A percentile compares a stretch with the other conserved stretches of the same genome.
Conservation (phyloP, 2,113 vertebrate species). For the Arenaria interpres region DNA sequence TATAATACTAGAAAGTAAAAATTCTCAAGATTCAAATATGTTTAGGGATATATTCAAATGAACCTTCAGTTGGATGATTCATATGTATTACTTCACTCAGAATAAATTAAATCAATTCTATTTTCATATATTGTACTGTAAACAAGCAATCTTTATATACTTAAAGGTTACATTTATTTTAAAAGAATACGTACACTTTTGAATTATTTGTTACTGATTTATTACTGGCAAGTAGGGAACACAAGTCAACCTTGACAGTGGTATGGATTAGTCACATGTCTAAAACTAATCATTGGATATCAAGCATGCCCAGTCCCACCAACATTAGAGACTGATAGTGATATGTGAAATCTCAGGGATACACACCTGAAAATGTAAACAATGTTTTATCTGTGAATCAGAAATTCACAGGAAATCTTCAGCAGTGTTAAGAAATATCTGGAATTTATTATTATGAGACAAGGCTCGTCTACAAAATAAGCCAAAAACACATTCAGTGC, state of each 20-base stretch:
- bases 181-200: not conserved
- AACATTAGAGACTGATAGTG: not conserved
- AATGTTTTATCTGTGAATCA: not conserved
- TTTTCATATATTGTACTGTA: not conserved
- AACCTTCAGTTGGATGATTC: not conserved
- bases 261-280: rapidly evolving
- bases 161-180: not conserved
- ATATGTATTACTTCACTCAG: not conserved
- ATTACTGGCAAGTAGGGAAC: not conserved
- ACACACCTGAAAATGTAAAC: not conserved
- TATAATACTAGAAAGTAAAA: not conserved
- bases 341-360: not conserved
- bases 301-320: not conserved
- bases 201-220: not conserved
- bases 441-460: not conserved
- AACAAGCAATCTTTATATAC: not conserved
- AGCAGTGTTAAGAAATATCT: not conserved
- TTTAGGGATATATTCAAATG: not conserved
- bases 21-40: slow-evolving; percentile 12
- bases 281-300: not conserved
- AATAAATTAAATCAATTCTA: not conserved
- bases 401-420: not conserved
- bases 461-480: not conserved
- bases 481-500: not conserved
- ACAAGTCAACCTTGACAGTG: not conserved